Conservation (phyloP, 2,113 vertebrate genomes). For the Elanus axillaris region DNA sequence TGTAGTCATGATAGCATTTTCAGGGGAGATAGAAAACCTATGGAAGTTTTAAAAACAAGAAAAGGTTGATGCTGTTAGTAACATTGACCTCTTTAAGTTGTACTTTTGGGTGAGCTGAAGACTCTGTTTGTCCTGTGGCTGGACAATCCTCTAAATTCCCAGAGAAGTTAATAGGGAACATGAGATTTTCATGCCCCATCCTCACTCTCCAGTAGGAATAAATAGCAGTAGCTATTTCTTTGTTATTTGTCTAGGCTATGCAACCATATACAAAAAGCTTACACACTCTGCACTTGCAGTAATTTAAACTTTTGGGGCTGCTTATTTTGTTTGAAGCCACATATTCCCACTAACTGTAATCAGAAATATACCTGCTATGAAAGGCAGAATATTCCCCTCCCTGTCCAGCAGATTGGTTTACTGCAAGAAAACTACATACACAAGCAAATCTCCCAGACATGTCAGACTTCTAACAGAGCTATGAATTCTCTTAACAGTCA, state of each 20-base stretch:
- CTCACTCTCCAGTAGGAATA: neutral
- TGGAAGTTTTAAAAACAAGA: neutral
- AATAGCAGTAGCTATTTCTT: neutral
- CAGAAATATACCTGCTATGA: neutral
- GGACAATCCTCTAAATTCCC: neutral
- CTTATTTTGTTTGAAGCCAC: neutral
- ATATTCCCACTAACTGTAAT: neutral
- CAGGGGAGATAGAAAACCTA: neutral
- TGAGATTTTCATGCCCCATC: neutral
- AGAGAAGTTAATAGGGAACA: neutral
- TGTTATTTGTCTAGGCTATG: neutral
- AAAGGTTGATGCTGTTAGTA: neutral
- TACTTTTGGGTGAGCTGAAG: neutral
- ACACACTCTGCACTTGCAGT: neutral
- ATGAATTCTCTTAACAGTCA: conserved; percentile 38
- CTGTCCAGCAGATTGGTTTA: conserved; percentile 44
- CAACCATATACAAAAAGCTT: neutral
- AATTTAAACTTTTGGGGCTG: neutral
- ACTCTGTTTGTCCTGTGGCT: neutral
- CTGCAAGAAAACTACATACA: conserved; percentile 12
- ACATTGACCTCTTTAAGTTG: neutral
- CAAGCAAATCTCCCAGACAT: conserved; percentile 27
- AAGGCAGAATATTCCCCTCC: neutral
- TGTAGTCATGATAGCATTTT: neutral
- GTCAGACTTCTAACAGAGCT: conserved; percentile 41